Conservation (phyloP, 2,888 invertebrate species). For the Sympetrum striolatum region DNA sequence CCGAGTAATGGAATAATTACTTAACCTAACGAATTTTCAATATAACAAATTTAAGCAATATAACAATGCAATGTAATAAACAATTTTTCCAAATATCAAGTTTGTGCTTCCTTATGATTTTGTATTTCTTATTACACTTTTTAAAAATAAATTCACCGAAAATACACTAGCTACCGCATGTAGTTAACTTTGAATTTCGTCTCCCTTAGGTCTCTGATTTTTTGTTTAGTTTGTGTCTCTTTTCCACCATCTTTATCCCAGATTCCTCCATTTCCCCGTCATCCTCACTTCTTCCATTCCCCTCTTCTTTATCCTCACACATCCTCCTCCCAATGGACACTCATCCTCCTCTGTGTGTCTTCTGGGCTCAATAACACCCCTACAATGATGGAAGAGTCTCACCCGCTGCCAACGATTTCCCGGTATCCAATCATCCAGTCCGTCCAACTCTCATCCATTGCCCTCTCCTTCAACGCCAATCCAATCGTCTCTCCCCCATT, state of each 20-base stretch:
- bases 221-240: too few relatives aligned
- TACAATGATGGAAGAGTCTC: constrained; percentile 29
- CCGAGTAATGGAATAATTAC: background rate
- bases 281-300: background rate
- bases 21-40: too few relatives aligned
- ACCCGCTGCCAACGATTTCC: constrained; percentile 28
- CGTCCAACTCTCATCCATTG: background rate
- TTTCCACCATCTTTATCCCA: background rate
- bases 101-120: background rate
- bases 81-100: background rate
- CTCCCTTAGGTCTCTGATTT: too few relatives aligned
- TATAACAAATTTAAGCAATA: background rate
- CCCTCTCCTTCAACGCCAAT: background rate
- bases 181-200: too few relatives aligned
- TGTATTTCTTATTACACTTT: background rate
- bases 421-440: constrained; percentile 1
- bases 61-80: background rate
- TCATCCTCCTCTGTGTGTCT: background rate
- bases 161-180: too few relatives aligned
- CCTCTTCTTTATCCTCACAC: background rate
- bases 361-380: constrained; percentile 25
- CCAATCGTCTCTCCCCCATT: background rate
- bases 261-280: background rate
- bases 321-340: background rate
- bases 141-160: background rate